A percentile compares a stretch with the other conserved stretches of the same genome.
Conservation (phyloP, 2,888 invertebrate genomes). For the Timandra comae region DNA sequence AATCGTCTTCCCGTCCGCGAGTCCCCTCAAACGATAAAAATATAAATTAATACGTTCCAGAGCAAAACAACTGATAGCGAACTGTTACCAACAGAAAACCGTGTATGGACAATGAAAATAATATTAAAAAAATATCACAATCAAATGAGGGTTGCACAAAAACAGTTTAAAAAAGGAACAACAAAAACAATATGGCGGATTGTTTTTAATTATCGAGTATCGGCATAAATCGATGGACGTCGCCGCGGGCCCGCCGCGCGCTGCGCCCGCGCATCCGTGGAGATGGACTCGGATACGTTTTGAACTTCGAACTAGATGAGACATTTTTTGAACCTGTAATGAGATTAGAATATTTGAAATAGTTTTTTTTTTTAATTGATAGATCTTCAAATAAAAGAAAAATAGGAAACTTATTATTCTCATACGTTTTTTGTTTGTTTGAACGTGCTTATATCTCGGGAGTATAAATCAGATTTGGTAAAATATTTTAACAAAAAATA, state of each 20-base stretch:
- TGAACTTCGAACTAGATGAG: too few species aligned
- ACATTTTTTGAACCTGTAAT: too few species aligned
- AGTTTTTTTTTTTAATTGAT: too few species aligned
- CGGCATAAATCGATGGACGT: constrained; percentile 75
- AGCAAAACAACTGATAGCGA: constrained; percentile 50
- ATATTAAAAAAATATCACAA: constrained; percentile 61
- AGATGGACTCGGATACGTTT: constrained; percentile 29
- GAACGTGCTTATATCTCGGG: too few species aligned
- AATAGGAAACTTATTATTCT: too few species aligned
- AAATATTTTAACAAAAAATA: too few species aligned
- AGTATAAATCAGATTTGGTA: too few species aligned
- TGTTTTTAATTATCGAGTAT: constrained; percentile 78
- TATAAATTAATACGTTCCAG: constrained; percentile 70
- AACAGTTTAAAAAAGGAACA: constrained; percentile 69
- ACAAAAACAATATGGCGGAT: constrained; percentile 73
- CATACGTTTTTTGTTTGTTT: too few species aligned
- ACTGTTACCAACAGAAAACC: constrained; percentile 46
- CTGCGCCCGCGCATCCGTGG: constrained; percentile 35
- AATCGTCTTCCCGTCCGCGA: too few species aligned
- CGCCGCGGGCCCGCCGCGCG: constrained; percentile 63
- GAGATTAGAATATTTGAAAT: too few species aligned
- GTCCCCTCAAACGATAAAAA: too few species aligned
- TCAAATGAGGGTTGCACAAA: constrained; percentile 75
- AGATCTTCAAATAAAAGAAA: too few species aligned
- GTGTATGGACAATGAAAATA: constrained; percentile 48